Evolutionary conservation across 2,797 vertebrate genomes (phyloP).

Genomic region (Arrhamphus sclerolepis): DNA sequence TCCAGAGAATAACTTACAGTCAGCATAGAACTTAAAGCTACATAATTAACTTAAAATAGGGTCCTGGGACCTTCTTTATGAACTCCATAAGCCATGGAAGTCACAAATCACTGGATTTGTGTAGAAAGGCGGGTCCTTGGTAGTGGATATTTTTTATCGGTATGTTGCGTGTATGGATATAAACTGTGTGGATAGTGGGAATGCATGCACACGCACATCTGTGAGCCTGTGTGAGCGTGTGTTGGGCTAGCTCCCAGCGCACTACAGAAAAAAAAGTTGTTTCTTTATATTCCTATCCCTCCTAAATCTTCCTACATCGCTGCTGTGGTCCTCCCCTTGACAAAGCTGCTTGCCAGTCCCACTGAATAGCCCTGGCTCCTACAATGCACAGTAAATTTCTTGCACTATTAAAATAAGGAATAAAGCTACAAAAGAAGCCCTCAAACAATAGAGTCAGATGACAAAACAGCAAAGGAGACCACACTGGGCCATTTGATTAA

Average conservation of each 20-base stretch:
- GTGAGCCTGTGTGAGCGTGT: conserved; percentile 66
- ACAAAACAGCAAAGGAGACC: conserved; percentile 83
- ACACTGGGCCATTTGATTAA: conserved; percentile 79
- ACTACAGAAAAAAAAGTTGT: conserved; percentile 61
- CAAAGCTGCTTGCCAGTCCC: conserved; percentile 78
- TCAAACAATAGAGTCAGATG: conserved; percentile 81
- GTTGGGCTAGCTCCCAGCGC: conserved; percentile 65
- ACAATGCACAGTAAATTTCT: conserved; percentile 86
- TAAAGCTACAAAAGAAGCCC: conserved; percentile 79
- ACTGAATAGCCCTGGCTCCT: conserved; percentile 78
- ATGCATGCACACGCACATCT: conserved; percentile 68
- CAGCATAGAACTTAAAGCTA: conserved; percentile 57
- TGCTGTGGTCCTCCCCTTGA: conserved; percentile 74
- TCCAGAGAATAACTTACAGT: conserved; percentile 62
- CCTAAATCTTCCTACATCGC: conserved; percentile 82
- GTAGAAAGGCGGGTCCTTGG: conserved; percentile 34
- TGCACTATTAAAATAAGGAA: conserved; percentile 82
- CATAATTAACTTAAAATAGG: conserved; percentile 56
- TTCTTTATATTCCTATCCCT: conserved; percentile 77
- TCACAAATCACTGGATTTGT: conserved; percentile 68
- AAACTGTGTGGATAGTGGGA: conserved; percentile 73
- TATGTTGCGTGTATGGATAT: conserved; percentile 60
- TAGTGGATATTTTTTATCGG: conserved; percentile 58
- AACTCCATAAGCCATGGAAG: conserved; percentile 68
- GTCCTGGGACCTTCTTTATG: conserved; percentile 65